Evolutionary conservation across 1,140 invertebrate species (phyloP), one percentile per base, ranked within the genome.

Genomic region (Drosophila micromelanica): DNA sequence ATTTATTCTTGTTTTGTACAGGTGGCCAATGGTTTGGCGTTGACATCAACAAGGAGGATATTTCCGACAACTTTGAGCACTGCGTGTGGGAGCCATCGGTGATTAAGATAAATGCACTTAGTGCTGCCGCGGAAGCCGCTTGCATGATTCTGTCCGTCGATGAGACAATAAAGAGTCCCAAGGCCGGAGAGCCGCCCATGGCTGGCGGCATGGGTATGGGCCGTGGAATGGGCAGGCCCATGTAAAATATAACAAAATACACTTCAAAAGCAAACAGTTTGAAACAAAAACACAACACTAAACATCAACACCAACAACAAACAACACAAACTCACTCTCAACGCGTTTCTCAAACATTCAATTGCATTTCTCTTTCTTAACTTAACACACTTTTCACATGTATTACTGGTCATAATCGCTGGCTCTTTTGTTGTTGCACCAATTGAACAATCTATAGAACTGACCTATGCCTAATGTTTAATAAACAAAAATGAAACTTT

Each of bases 11-110:
- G 40, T 40, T 78, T 75, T 27, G 27, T 6, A 1, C 60, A 92
- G 91, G 90, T 46, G 95, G 96, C 20, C 94, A 95, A 70, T 99
- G 98, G 98, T 99, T 94, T 92, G 99, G 99, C 27, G 98, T 99
- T 9, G 98, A 99, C 91, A 97, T 99, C 23, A 95, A 95, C 67
- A 95, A 95, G 73, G 99, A 99, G 92, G 97, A 98, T 80, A 98
- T 99, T 76, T 95, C 96, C 5, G 98, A 99, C 90, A 99, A 99
- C 93, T 97, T 97, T 93, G 95, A 95, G 20, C 95, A 95, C 7
- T 99, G 97, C 92, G 97, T 99, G 37, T 99, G 98, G 98, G 99
- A 99, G 92, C 99, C 99, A 5, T 96, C 98, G 12, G 93, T 99
- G 49, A 96, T 99, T 7, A 99, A 99, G 93, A 96, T 98, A 32